phyloP scores from a whole-genome alignment of 2,888 invertebrate species.

The Merodon equestris region DNA sequence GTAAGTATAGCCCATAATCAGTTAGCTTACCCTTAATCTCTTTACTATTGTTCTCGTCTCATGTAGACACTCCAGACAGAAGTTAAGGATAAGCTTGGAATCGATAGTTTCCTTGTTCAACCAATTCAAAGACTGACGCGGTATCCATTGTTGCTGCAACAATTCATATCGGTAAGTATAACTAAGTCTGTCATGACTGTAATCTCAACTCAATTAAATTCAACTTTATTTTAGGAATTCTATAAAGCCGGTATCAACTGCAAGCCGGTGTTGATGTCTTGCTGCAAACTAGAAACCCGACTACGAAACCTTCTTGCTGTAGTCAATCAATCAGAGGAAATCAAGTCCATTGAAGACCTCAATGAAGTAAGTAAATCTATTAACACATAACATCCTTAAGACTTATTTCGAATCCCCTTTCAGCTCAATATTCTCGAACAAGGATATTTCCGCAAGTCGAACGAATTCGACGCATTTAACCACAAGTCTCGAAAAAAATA shows the following conservation, averaged over 20 bases:
- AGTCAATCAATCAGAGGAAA: constrained; percentile 77
- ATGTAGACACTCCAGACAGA: constrained; percentile 74
- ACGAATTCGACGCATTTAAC: constrained; percentile 77
- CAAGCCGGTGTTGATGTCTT: constrained; percentile 76
- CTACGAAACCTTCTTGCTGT: constrained; percentile 76
- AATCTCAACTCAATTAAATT: neutral
- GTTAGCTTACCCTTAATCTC: no score
- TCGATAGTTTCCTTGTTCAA: constrained; percentile 78
- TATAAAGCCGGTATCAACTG: constrained; percentile 77
- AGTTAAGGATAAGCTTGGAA: constrained; percentile 78
- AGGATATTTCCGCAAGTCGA: constrained; percentile 76
- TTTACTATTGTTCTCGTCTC: constrained; percentile 2
- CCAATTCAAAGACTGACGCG: constrained; percentile 79
- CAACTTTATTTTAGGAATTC: constrained; percentile 72
- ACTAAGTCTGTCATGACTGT: neutral
- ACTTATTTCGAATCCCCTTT: neutral
- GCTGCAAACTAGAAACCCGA: constrained; percentile 78
- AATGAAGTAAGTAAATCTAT: constrained; percentile 72
- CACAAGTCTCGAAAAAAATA: constrained; percentile 76
- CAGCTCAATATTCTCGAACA: constrained; percentile 75
- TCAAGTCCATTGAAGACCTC: constrained; percentile 76
- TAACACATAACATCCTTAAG: neutral
- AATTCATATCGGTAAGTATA: constrained; percentile 76
- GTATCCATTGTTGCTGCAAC: constrained; percentile 77
- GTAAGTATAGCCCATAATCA: constrained; percentile 70